Percentiles rank a stretch among this genome's conserved stretches.
Evolutionary conservation across 2,113 vertebrate species (phyloP).

Genomic region (Rhineura floridana): DNA sequence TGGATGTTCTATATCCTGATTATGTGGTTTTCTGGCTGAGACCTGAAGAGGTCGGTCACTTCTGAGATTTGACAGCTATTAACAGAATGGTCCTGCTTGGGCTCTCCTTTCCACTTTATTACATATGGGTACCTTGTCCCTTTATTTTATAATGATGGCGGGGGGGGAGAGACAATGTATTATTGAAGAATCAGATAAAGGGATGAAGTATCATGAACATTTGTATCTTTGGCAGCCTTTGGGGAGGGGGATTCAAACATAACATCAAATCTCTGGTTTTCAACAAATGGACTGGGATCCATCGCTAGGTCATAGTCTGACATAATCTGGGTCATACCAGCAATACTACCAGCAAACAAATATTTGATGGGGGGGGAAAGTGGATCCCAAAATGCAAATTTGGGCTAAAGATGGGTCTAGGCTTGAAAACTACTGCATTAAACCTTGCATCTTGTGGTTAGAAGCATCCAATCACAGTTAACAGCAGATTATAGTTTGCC

Average conservation of each 20-base stretch:
- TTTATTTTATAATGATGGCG: neutral
- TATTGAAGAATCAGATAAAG: accelerated
- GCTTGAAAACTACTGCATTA: no score
- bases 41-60: neutral
- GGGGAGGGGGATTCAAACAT: no score
- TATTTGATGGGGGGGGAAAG: no score
- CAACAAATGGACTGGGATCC: no score
- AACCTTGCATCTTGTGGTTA: neutral
- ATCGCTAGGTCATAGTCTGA: no score
- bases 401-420: no score
- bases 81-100: neutral
- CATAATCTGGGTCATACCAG: no score
- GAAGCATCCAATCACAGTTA: neutral
- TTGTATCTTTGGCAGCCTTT: no score
- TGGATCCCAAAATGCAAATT: no score
- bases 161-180: neutral
- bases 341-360: no score
- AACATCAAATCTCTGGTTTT: no score
- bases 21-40: neutral
- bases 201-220: neutral
- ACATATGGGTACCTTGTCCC: neutral
- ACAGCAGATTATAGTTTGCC: neutral
- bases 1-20: neutral
- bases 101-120: neutral
- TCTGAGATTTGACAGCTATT: neutral